These are phyloP conservation scores for Toxostoma redivivum DNA, from an alignment of 2,113 vertebrate genomes.

Conservation along the genomic window DNA sequence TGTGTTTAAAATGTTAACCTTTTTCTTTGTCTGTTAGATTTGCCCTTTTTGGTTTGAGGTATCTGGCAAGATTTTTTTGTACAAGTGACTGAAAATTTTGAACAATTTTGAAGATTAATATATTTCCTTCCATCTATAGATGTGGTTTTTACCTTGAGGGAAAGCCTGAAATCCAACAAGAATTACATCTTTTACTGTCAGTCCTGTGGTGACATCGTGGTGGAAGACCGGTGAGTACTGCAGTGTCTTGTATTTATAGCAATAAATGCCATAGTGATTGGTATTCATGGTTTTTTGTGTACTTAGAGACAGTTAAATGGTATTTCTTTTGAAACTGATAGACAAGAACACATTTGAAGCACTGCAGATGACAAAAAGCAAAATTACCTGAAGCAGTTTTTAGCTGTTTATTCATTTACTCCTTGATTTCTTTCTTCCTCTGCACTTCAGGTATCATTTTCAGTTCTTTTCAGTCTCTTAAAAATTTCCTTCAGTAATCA, in stretches of 20 bases:
- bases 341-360: neutral
- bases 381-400: neutral
- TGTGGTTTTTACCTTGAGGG: constrained; percentile 61
- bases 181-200: constrained; percentile 85
- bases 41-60: neutral
- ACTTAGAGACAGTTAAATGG: neutral
- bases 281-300: neutral
- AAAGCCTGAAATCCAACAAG: constrained; percentile 71
- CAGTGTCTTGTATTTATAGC: neutral
- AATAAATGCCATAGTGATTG: neutral
- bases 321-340: neutral
- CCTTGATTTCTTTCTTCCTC: neutral
- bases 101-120: neutral
- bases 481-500: neutral
- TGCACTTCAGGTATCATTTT: neutral
- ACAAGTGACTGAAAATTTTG: neutral
- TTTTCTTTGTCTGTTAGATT: neutral
- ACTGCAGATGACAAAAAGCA: neutral
- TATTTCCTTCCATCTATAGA: constrained; percentile 71
- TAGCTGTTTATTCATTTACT: neutral
- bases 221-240: constrained; percentile 83
- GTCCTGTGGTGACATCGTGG: constrained; percentile 78
- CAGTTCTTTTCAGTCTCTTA: neutral
- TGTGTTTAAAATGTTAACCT: neutral
- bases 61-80: neutral